These are phyloP conservation scores for Notarius quadriscutis DNA, from an alignment of 2,113 vertebrate genomes.

Conservation along the genomic window DNA sequence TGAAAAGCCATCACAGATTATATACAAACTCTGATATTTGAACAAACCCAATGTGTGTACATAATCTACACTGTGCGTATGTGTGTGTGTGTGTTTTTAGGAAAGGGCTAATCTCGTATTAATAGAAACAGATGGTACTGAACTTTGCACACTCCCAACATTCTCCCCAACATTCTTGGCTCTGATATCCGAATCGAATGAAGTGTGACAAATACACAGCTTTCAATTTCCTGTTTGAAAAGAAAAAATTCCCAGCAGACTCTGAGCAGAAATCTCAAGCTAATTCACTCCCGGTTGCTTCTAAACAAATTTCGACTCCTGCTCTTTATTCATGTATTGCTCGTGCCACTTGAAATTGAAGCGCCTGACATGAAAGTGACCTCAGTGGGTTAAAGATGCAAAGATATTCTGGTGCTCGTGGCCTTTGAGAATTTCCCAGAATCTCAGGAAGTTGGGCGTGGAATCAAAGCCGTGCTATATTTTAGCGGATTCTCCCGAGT, in stretches of 20 bases:
- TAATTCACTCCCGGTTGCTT: not conserved
- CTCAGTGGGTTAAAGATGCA: not conserved
- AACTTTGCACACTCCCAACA: slow-evolving; percentile 44
- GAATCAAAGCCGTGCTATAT: slow-evolving; percentile 35
- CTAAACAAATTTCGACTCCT: not conserved
- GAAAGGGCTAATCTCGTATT: slow-evolving; percentile 39
- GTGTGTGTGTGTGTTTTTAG: slow-evolving; percentile 6
- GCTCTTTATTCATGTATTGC: not conserved
- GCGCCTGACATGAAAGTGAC: slow-evolving; percentile 5
- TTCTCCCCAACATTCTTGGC: slow-evolving; percentile 4
- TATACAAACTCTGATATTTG: not conserved
- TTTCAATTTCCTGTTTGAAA: not conserved
- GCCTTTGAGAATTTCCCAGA: not conserved
- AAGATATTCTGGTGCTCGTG: slow-evolving; percentile 28
- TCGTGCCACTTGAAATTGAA: not conserved
- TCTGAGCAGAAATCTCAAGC: not conserved
- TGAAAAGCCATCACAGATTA: not conserved
- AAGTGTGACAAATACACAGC: not conserved
- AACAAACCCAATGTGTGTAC: not conserved
- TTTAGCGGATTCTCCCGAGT: slow-evolving; percentile 15
- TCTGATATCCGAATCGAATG: slow-evolving; percentile 22
- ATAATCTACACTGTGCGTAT: not conserved
- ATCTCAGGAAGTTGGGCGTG: not conserved
- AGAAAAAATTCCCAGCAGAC: not conserved
- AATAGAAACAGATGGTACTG: slow-evolving; percentile 56